Evolutionary conservation across 2,888 invertebrate genomes (phyloP), one percentile per base, ranked within the genome.

Genomic region (Zele albiditarsus): DNA sequence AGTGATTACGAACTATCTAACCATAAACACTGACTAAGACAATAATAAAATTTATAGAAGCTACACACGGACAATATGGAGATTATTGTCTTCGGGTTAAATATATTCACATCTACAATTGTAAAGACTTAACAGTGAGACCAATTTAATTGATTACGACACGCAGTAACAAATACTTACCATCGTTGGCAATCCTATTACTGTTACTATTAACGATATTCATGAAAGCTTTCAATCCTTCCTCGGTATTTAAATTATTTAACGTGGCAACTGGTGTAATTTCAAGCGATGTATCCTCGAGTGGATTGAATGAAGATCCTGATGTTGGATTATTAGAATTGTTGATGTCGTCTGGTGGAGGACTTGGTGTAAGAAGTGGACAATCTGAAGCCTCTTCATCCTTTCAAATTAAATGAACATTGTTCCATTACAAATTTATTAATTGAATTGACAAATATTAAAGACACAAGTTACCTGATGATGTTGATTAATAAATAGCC

Each of bases 331-430:
- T 83, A 76, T 83, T 74, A n/a, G 82, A 79, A 74, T 84, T 81
- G 68, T 79, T 77, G 42, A 76, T 76, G 65, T 92, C 92, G 66
- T 91, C 87, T 14, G 92, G 91, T n/a, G 93, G 91, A 0, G 92
- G 93, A 67, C 92, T 92, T 6, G 93, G 93, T 33, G 92, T 93
- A 63, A 94, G 86, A 57, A 94, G 89, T 60, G 93, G 91, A 84
- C 93, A 94, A 81, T 93, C 94, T 68, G 94, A 94, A 1, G 93
- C 92, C 78, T 94, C 94, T 76, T 93, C 94, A 57, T 90, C 89
- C 83, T 88, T 16, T 53, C 0, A 38, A 38, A 8, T 2, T 12
- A 12, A 12, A 12, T 38, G 12, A 8, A 38, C 10, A 38, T 4
- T 38, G 38, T 2, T 38, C 12, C 0, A 38, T 38, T 0, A 38